Conservation (phyloP, 35 echinoderm and acorn worm genomes). For the Stichopus chloronotus region DNA sequence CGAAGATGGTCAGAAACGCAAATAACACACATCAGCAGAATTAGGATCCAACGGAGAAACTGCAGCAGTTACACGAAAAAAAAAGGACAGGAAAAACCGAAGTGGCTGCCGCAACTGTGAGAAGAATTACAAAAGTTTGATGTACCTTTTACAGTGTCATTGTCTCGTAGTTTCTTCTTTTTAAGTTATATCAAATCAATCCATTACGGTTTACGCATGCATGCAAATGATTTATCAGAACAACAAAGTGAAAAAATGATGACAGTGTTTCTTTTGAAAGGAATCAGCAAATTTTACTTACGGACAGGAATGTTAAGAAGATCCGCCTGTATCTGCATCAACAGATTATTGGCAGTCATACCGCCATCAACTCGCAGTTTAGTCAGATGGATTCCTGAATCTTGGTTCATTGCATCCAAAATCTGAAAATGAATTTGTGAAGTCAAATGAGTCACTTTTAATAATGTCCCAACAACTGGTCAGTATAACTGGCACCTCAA, state of each 20-base stretch:
- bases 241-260: too few species aligned
- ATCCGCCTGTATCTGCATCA: slow-evolving; percentile 96
- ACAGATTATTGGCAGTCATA: slow-evolving; percentile 93
- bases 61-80: neutral
- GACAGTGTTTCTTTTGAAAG: too few species aligned
- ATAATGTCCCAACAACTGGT: neutral
- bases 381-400: slow-evolving; percentile 79
- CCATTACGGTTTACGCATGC: too few species aligned
- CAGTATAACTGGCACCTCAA: too few species aligned
- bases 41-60: neutral
- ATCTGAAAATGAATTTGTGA: slow-evolving; percentile 65
- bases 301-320: slow-evolving; percentile 88
- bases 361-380: slow-evolving; percentile 90
- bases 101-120: too few species aligned
- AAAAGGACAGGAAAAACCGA: too few species aligned
- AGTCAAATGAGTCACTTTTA: neutral
- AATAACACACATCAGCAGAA: neutral
- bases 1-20: neutral
- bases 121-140: too few species aligned
- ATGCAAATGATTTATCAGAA: too few species aligned
- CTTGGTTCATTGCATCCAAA: slow-evolving; percentile 97
- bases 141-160: too few species aligned
- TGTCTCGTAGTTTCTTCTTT: too few species aligned
- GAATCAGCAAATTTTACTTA: slow-evolving; percentile 35
- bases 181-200: too few species aligned